Base-by-base conservation (phyloP, 1,140 invertebrate species). In the Steinernema khuongi region DNA sequence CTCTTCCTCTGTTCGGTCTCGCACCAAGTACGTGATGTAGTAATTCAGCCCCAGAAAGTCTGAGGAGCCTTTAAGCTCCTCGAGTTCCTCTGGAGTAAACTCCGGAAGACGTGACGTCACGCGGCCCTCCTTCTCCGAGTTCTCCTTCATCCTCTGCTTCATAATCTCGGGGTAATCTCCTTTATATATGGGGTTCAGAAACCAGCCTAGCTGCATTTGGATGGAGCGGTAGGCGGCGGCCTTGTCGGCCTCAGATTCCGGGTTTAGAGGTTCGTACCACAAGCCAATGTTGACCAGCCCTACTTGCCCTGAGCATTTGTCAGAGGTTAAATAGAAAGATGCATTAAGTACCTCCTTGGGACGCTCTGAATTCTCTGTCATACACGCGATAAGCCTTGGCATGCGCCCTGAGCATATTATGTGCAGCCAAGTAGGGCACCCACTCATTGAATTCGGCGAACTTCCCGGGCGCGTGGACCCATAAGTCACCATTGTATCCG, bases 371-470 rank as follows among this genome's bases (percentile, higher is more conserved):
- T 4, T 60, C 50, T 11, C 26, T 60, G 50, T 60, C 50, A 60
- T 60, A 60, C 11, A 60, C 50, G 50, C 50, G 50, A 60, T 60
- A 86, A 17, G 83, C 85, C 50, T 81, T 79, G 0, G 81, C 83
- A 74, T 87, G 86, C 1, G 85, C 80, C 1, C 79, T 50, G 28
- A 86, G 78, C 33, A 87, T 79, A 73, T 86, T 60, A 22, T 60
- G 50, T 4, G 50, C 50, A 60, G 50, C 7, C 4, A 60, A 22
- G 26, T 60, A 60, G 2, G 50, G 50, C 11, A 22, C 50, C 50
- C 50, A 60, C 14, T 60, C 50, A 22, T 60, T 60, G 50, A 60
- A 60, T 60, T 60, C 50, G 11, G 11, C 22, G 22, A 60, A 60
- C 4, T 26, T 17, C 14, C 50, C 50, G 4, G 50, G 50, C 50